These are phyloP conservation scores for Nymphicus hollandicus DNA, from an alignment of 2,113 vertebrate genomes.

Conservation along the genomic window DNA sequence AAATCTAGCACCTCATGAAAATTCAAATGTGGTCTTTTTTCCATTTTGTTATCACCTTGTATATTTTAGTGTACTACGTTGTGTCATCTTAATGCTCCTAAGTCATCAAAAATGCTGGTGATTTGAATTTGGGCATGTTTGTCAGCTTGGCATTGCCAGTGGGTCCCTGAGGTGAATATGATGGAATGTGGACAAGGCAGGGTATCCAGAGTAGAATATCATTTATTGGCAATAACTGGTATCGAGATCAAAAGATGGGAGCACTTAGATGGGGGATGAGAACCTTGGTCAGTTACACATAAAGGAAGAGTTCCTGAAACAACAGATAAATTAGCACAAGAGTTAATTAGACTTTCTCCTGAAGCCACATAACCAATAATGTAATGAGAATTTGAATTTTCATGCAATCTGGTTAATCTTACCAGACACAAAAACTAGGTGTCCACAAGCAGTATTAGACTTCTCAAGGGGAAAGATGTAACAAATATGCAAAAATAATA, in stretches of 20 bases:
- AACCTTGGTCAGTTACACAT: not conserved
- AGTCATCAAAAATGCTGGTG: not conserved
- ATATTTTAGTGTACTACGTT: not conserved
- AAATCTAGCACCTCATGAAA: not conserved
- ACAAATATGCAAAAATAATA: slow-evolving; percentile 6
- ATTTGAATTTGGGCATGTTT: not conserved
- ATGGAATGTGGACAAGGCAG: not conserved
- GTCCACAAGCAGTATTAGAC: not conserved
- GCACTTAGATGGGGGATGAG: not conserved
- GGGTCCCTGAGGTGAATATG: not conserved
- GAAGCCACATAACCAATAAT: not conserved
- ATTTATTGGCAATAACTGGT: not conserved
- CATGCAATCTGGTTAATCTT: not conserved
- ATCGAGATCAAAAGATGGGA: not conserved
- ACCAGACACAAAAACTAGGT: not conserved
- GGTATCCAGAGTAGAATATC: not conserved
- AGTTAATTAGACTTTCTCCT: not conserved
- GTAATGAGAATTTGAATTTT: not conserved
- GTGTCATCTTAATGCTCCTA: not conserved
- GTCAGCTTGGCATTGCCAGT: not conserved
- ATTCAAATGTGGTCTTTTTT: not conserved
- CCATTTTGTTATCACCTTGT: not conserved
- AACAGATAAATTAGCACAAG: not conserved
- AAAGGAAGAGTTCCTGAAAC: not conserved
- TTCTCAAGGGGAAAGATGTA: not conserved